These are phyloP conservation scores for Plagodis pulveraria DNA, from an alignment of 2,888 invertebrate species.

Conservation along the genomic window DNA sequence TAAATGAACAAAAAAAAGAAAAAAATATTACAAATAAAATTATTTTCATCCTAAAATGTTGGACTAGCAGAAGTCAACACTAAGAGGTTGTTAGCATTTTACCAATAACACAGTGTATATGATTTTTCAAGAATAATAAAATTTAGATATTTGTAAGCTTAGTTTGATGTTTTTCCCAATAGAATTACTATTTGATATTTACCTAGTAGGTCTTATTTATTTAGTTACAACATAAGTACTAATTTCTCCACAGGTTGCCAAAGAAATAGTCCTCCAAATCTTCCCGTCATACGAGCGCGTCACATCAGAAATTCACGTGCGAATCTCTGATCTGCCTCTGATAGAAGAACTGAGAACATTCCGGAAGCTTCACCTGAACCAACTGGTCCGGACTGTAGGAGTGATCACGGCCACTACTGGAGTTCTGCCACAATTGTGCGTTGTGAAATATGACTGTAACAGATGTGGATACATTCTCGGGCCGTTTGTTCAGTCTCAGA, in stretches of 20 bases:
- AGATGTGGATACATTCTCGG: constrained; percentile 98
- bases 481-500: constrained; percentile 97
- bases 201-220: too few species aligned
- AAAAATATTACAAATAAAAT: too few species aligned
- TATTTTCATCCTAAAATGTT: too few species aligned
- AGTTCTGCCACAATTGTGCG: constrained; percentile 96
- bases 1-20: too few species aligned
- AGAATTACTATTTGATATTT: too few species aligned
- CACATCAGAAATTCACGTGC: constrained; percentile 96
- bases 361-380: constrained; percentile 95
- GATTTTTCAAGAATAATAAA: too few species aligned
- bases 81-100: too few species aligned
- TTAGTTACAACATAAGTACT: too few species aligned
- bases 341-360: constrained; percentile 98
- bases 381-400: constrained; percentile 93
- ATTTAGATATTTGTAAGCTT: too few species aligned
- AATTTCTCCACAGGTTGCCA: constrained; percentile 84
- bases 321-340: constrained; percentile 97
- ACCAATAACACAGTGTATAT: too few species aligned
- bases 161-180: too few species aligned
- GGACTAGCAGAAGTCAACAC: too few species aligned
- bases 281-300: constrained; percentile 98
- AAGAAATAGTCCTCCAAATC: constrained; percentile 95
- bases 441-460: constrained; percentile 98
- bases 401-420: constrained; percentile 98